Percentiles rank a stretch among this genome's conserved stretches.
These are phyloP conservation scores for Prunella strophiata DNA, from an alignment of 2,797 vertebrate genomes.

Conservation along the genomic window DNA sequence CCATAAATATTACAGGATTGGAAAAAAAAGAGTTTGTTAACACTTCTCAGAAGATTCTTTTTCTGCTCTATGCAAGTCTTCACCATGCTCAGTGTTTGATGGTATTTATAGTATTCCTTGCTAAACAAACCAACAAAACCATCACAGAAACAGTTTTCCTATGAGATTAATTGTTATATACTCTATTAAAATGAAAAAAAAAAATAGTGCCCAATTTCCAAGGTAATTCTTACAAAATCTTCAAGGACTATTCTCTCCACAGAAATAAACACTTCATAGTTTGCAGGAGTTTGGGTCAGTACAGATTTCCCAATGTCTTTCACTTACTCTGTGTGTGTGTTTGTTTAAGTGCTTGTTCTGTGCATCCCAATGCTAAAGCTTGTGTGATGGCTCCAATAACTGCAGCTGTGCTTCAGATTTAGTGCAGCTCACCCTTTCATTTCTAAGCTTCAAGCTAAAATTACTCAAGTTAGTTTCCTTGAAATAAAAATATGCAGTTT, in stretches of 20 bases:
- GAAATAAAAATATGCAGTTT: not conserved
- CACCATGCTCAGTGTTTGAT: not conserved
- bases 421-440: not conserved
- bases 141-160: not conserved
- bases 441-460: not conserved
- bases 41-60: not conserved
- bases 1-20: not conserved
- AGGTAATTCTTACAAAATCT: not conserved
- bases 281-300: rapidly evolving
- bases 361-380: not conserved
- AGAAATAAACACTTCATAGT: not conserved
- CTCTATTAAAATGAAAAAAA: not conserved
- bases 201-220: not conserved
- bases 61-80: not conserved
- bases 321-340: not conserved
- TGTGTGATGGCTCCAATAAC: not conserved
- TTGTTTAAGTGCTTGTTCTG: not conserved
- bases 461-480: not conserved
- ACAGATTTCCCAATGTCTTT: not conserved
- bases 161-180: not conserved
- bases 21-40: not conserved
- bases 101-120: not conserved
- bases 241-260: not conserved
- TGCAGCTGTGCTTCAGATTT: not conserved
- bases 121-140: not conserved